Evolutionary conservation across 2,797 vertebrate species (phyloP).

Genomic region (Mionectes olivaceus): DNA sequence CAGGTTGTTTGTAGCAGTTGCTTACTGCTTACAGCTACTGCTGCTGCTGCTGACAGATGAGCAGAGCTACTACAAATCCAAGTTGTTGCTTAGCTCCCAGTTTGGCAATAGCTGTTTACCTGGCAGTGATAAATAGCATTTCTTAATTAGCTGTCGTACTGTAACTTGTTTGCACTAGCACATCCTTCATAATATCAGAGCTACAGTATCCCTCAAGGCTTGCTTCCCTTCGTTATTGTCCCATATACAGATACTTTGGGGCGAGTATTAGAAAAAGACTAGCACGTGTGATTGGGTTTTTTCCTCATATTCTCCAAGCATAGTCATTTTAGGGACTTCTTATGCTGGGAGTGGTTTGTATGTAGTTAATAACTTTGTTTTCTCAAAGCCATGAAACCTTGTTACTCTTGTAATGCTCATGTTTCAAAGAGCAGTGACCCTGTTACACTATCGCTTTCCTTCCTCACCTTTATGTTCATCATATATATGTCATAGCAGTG

Average conservation of each 20-base stretch:
- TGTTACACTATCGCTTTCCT: not conserved
- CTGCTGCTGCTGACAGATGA: not conserved
- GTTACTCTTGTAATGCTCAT: fast-evolving
- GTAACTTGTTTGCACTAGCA: not conserved
- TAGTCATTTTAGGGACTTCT: not conserved
- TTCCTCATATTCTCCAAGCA: not conserved
- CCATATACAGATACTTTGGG: not conserved
- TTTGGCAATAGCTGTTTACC: not conserved
- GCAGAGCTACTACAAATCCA: not conserved
- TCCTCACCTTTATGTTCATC: not conserved
- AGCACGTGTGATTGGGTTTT: not conserved
- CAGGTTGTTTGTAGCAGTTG: not conserved
- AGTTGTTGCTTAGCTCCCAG: not conserved
- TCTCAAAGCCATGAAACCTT: not conserved
- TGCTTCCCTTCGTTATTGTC: not conserved
- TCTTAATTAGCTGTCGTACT: not conserved
- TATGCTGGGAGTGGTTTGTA: not conserved
- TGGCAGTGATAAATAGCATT: not conserved
- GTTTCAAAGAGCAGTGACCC: not conserved
- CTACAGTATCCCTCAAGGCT: not conserved
- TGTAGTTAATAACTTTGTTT: not conserved
- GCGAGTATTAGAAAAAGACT: not conserved
- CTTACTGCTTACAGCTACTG: not conserved
- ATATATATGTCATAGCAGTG: not conserved
- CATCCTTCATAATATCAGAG: not conserved